Evolutionary conservation across 30 jellyfish, hydroid and myxozoan genomes (phyloP), one percentile per base, ranked within the genome.

Genomic region (Aurelia sp.): DNA sequence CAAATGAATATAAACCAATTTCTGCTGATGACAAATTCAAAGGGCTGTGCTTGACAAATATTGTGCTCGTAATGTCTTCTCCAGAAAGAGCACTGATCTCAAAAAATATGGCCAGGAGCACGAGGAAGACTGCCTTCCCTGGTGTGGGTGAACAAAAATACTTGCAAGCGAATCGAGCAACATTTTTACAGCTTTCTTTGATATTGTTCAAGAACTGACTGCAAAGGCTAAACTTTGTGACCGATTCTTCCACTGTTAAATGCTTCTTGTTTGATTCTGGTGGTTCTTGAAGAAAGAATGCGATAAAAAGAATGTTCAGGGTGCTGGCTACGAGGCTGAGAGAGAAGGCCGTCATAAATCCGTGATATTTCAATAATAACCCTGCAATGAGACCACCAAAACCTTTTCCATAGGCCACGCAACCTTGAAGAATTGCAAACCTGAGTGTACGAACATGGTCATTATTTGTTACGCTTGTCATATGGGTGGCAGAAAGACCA

Each of bases 381-480:
- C 96, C 96, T 4, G 71, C 21, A 4, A 66, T 17, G 30, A 13
- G 71, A 47, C 86, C 50, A 33, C 96, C 89, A n/a, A 76, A 47
- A 53, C 86, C 89, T 16, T 61, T 68, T 30, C 89, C 87, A 16
- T 62, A 7, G 52, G 69, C 66, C 18, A 86, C 35, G 68, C 62
- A 62, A 11, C 85, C 85, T 27, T 76, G 90, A 13, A 76, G 40
- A 51, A 76, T 20, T 10, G 66, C 82, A 85, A 86, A 74, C 47
- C 96, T 13, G 6, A 52, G 50, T 9, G 96, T 72, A 3, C 96
- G 84, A 62, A 48, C 48, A 11, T 75, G 63, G 40, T 86, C 85
- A 10, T 51, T 58, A 13, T 37, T 66, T 18, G 96, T 73, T 20
- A 86, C 87, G 41, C 82, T 79, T 5, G 96, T 86, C 96, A 86